Evolutionary conservation across 64 coral and sea anemone species (phyloP).

Genomic region (Hydrozoanthus tunicans): DNA sequence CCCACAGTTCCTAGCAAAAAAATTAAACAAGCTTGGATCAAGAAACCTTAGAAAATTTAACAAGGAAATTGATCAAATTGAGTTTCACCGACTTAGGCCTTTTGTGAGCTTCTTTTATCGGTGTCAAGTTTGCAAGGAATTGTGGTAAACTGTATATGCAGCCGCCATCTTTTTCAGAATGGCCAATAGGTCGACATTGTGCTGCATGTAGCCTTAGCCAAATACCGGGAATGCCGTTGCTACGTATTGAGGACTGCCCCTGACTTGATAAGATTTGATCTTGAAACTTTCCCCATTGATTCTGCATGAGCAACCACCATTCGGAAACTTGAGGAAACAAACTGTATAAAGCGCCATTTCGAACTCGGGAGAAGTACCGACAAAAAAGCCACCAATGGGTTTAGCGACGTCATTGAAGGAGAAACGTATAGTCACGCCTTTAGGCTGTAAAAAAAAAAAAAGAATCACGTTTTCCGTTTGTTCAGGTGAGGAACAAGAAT

Average conservation of each 20-base stretch:
- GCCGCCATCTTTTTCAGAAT: too few species aligned
- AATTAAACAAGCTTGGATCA: too few species aligned
- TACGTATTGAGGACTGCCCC: neutral
- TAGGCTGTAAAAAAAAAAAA: conserved; percentile 29
- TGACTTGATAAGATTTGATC: conserved; percentile 24
- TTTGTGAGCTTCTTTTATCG: too few species aligned
- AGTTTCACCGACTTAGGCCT: too few species aligned
- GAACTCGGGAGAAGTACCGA: conserved; percentile 52
- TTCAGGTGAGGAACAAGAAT: too few species aligned
- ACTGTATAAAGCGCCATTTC: conserved; percentile 67
- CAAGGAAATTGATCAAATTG: too few species aligned
- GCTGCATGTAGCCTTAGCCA: neutral
- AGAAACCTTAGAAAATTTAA: too few species aligned
- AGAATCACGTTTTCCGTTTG: neutral
- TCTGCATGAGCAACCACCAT: conserved; percentile 26
- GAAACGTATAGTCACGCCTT: conserved; percentile 27
- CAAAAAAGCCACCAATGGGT: conserved; percentile 38
- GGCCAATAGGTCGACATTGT: too few species aligned
- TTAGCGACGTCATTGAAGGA: conserved; percentile 25
- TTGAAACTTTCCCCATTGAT: conserved; percentile 49
- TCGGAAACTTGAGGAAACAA: conserved; percentile 55
- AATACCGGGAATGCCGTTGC: conserved; percentile 43
- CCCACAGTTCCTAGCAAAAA: too few species aligned
- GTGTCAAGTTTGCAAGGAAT: too few species aligned
- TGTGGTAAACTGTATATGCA: too few species aligned